These are phyloP conservation scores for Bombus picipes DNA, from an alignment of 1,140 invertebrate genomes.

Conservation along the genomic window DNA sequence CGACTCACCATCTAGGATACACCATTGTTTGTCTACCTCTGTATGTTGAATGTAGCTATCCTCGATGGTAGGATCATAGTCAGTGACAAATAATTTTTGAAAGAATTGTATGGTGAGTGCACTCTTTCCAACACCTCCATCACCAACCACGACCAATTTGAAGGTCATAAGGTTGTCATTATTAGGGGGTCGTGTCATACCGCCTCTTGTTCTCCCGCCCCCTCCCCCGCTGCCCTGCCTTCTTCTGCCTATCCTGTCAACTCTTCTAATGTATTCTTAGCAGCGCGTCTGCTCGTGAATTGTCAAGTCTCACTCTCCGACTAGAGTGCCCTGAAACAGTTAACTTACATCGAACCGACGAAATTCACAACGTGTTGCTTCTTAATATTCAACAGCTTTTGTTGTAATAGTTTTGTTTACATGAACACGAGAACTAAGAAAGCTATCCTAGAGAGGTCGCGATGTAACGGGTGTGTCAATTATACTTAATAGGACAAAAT, in stretches of 20 bases:
- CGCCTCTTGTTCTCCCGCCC: constrained; percentile 71
- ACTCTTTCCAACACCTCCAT: constrained; percentile 95
- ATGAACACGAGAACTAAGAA: constrained; percentile 14
- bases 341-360: background rate
- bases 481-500: constrained; percentile 27
- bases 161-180: constrained; percentile 93
- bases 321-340: constrained; percentile 36
- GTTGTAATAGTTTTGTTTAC: constrained; percentile 8
- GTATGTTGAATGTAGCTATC: constrained; percentile 96
- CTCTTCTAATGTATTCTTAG: constrained; percentile 56
- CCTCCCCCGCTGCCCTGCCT: constrained; percentile 69
- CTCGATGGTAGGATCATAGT: constrained; percentile 96
- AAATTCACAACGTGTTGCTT: background rate
- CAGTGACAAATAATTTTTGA: constrained; percentile 93
- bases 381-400: background rate
- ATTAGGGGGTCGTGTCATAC: constrained; percentile 87
- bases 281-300: constrained; percentile 43
- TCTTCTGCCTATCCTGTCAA: constrained; percentile 75
- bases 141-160: constrained; percentile 95
- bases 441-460: constrained; percentile 24
- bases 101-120: constrained; percentile 96
- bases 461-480: constrained; percentile 45
- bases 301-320: constrained; percentile 15
- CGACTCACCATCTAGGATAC: constrained; percentile 93
- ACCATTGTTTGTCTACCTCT: constrained; percentile 95